A percentile compares a stretch with the other conserved stretches of the same genome.
phyloP scores from a whole-genome alignment of 2,113 vertebrate species.

The Leucopsar rothschildi region DNA sequence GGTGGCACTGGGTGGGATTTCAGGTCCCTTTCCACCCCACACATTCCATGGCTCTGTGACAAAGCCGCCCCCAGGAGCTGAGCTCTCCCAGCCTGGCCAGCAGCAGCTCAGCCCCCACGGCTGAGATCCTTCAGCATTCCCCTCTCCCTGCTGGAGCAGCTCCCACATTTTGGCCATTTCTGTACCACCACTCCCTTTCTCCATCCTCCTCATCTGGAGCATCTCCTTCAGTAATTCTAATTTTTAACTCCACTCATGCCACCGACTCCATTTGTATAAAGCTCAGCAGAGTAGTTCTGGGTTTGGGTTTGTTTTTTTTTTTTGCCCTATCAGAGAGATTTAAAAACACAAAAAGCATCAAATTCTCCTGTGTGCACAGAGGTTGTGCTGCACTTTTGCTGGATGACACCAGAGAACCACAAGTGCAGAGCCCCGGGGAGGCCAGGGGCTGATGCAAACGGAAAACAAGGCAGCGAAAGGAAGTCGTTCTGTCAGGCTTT shows the following conservation, averaged over 20 bases:
- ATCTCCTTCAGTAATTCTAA: neutral
- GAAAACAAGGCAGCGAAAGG: constrained; percentile 52
- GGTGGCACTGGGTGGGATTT: neutral
- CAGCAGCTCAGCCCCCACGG: neutral
- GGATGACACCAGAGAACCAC: constrained; percentile 50
- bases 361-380: neutral
- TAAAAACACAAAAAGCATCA: neutral
- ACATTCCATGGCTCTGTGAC: neutral
- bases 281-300: rapidly evolving
- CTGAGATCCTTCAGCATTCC: neutral
- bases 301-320: too few species aligned
- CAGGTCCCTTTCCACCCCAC: rapidly evolving
- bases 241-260: neutral
- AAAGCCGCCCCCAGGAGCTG: neutral
- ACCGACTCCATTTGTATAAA: neutral
- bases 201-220: neutral
- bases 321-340: neutral
- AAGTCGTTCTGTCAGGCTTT: constrained; percentile 50
- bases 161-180: neutral
- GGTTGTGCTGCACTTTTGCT: neutral
- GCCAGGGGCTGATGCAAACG: constrained; percentile 53
- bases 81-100: neutral
- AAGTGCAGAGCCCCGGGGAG: constrained; percentile 33
- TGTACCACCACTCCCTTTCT: neutral
- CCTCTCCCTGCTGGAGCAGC: neutral